Evolutionary conservation across 2,113 vertebrate species (phyloP).

Genomic region (Tauraco erythrolophus): DNA sequence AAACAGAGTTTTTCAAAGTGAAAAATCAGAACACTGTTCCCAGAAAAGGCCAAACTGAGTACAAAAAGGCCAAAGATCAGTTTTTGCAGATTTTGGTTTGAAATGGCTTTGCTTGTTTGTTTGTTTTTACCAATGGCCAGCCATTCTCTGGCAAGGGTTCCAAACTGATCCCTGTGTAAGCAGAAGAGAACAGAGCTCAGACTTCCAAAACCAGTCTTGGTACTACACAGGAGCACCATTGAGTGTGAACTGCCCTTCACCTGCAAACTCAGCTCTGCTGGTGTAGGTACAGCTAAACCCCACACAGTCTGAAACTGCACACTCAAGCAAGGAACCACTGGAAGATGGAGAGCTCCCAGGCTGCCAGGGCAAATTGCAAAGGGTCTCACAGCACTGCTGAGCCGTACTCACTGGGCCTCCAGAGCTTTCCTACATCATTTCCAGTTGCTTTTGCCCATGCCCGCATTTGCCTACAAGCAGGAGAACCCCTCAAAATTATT

Average conservation of each 20-base stretch:
- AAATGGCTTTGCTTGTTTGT: neutral
- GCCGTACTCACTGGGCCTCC: neutral
- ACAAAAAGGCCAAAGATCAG: neutral
- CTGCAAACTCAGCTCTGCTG: neutral
- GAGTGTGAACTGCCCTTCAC: neutral
- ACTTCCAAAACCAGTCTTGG: neutral
- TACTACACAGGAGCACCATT: neutral
- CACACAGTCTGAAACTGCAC: neutral
- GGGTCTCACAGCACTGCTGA: neutral
- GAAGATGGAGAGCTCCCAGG: neutral
- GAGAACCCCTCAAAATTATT: neutral
- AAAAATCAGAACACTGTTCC: neutral
- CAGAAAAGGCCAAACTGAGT: neutral
- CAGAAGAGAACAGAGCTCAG: neutral
- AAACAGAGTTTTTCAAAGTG: neutral
- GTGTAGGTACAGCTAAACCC: neutral
- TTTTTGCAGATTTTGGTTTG: neutral
- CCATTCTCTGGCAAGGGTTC: neutral
- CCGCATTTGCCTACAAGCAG: neutral
- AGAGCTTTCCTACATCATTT: neutral
- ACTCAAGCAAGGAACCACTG: neutral
- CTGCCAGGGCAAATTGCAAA: neutral
- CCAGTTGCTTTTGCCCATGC: neutral
- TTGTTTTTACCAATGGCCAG: neutral
- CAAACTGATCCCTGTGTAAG: neutral